Conservation (phyloP, 92 coral and sea anemone genomes). For the Phenganax subtilis region DNA sequence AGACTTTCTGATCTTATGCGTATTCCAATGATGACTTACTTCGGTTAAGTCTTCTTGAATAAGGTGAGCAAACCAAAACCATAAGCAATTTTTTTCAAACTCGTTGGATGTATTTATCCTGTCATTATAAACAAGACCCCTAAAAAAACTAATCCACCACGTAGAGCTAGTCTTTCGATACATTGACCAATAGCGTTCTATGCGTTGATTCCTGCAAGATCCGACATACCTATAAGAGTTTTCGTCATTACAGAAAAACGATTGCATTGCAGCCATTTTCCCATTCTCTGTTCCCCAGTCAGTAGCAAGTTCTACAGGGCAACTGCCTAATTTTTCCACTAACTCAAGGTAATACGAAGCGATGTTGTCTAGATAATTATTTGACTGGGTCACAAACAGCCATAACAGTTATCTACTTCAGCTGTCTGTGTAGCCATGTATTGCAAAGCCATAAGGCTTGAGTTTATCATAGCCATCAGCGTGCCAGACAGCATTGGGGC, state of each 20-base stretch:
- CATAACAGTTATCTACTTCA: neutral
- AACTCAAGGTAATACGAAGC: neutral
- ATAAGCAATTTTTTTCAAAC: constrained; percentile 17
- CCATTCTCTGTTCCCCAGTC: constrained; percentile 57
- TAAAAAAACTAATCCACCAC: neutral
- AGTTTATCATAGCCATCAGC: neutral
- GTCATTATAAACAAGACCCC: neutral
- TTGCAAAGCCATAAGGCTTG: neutral
- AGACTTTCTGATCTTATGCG: constrained; percentile 14
- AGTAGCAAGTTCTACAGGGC: constrained; percentile 47
- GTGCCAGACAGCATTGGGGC: neutral
- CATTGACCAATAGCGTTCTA: neutral
- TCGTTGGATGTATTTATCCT: constrained; percentile 5
- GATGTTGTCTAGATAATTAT: neutral
- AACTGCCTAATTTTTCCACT: constrained; percentile 43
- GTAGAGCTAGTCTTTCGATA: neutral
- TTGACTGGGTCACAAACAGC: neutral
- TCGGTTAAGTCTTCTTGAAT: neutral
- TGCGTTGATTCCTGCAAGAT: neutral
- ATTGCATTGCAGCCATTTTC: constrained; percentile 38
- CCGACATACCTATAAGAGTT: neutral
- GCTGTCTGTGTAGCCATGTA: neutral
- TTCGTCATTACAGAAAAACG: neutral
- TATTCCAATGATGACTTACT: constrained; percentile 16
- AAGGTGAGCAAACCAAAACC: constrained; percentile 15